A percentile compares a stretch with the other conserved stretches of the same genome.
Conservation (phyloP, 37 sponge, comb jelly and placozoan species). For the Mnemiopsis leidyi region DNA sequence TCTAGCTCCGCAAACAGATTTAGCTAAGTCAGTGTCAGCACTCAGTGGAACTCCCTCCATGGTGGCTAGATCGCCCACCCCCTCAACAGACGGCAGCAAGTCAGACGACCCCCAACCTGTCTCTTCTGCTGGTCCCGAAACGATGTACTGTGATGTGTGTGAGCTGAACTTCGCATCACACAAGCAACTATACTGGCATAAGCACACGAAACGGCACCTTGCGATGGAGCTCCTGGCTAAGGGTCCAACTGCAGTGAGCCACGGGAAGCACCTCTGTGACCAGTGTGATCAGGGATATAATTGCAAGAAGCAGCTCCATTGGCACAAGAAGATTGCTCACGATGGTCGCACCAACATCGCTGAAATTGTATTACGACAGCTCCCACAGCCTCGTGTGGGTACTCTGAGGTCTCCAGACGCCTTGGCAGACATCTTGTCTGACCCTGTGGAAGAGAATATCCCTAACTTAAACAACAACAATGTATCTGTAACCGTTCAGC, state of each 20-base stretch:
- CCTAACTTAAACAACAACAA: neutral
- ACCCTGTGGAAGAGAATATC: neutral
- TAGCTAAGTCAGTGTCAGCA: neutral
- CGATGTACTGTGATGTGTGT: slow-evolving; percentile 54
- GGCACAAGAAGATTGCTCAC: slow-evolving; percentile 60
- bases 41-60: neutral
- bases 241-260: slow-evolving; percentile 40
- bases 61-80: neutral
- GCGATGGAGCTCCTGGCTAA: slow-evolving; percentile 46
- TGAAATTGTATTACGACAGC: neutral
- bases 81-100: neutral
- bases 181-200: slow-evolving; percentile 62
- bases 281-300: slow-evolving; percentile 60
- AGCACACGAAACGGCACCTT: slow-evolving; percentile 40
- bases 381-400: slow-evolving; percentile 21
- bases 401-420: neutral
- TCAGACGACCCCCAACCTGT: neutral
- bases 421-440: neutral
- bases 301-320: slow-evolving; percentile 53
- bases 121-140: neutral
- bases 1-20: neutral
- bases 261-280: slow-evolving; percentile 40
- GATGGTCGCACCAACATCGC: neutral
- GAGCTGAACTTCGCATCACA: slow-evolving; percentile 50
- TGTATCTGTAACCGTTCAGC: neutral